Conservation (phyloP, 2,888 invertebrate genomes). For the Hyposoter didymator region DNA sequence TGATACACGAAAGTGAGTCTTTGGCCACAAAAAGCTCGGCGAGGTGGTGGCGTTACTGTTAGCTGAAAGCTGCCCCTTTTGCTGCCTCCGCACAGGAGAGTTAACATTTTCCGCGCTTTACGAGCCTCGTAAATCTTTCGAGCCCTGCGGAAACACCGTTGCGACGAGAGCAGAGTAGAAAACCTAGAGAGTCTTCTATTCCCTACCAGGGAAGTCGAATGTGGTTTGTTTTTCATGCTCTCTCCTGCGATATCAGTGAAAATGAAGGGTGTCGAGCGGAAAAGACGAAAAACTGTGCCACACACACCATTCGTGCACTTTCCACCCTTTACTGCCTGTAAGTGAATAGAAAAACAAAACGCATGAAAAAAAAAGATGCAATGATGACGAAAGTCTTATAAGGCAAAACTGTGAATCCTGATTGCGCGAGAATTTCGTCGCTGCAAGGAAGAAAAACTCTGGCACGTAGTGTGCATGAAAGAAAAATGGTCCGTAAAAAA, state of each 20-base stretch:
- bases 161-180: constrained; percentile 24
- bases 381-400: neutral
- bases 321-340: constrained; percentile 1
- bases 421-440: neutral
- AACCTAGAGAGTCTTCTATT: constrained; percentile 56
- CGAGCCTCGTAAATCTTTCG: constrained; percentile 74
- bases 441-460: neutral
- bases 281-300: constrained; percentile 34
- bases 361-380: constrained; percentile 14
- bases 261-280: constrained; percentile 52
- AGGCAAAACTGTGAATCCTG: neutral
- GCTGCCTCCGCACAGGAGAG: constrained; percentile 54
- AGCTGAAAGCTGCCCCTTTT: constrained; percentile 50
- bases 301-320: constrained; percentile 3
- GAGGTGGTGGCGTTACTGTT: constrained; percentile 48
- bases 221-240: constrained; percentile 20
- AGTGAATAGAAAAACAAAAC: neutral
- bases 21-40: constrained; percentile 33
- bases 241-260: constrained; percentile 21
- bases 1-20: constrained; percentile 58
- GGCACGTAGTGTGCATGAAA: neutral
- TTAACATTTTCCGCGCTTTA: constrained; percentile 76
- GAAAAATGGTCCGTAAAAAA: neutral
- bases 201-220: constrained; percentile 2
- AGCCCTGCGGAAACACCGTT: constrained; percentile 38